phyloP scores from a whole-genome alignment of 2,113 vertebrate species.

The Oncorhynchus kisutch region DNA sequence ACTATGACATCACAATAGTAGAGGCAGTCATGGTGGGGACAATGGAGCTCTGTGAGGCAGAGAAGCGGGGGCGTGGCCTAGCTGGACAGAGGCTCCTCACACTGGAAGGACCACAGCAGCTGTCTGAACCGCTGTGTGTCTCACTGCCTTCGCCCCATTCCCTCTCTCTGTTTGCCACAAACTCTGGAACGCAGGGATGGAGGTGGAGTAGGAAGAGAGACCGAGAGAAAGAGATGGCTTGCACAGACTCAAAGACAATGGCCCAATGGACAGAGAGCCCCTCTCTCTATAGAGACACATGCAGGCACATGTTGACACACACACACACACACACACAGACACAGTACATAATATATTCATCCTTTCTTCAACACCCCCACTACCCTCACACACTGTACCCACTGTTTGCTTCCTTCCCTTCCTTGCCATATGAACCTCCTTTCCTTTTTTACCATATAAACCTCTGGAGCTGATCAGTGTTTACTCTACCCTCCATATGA shows the following conservation, averaged over 20 bases:
- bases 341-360: conserved; percentile 26
- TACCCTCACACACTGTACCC: not conserved
- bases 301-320: conserved; percentile 23
- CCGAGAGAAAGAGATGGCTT: conserved; percentile 48
- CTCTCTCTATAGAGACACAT: conserved; percentile 31
- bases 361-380: not conserved
- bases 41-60: conserved; percentile 69
- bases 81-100: conserved; percentile 68
- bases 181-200: conserved; percentile 63
- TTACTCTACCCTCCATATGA: conserved; percentile 22
- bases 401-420: conserved; percentile 1
- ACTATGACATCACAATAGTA: conserved; percentile 70
- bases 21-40: conserved; percentile 59
- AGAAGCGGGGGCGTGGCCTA: conserved; percentile 59
- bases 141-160: conserved; percentile 1
- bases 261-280: conserved; percentile 50
- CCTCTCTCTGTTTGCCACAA: conserved; percentile 29
- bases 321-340: conserved; percentile 15
- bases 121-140: conserved; percentile 51
- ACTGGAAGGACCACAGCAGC: conserved; percentile 57
- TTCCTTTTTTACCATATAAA: not conserved
- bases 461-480: conserved; percentile 1
- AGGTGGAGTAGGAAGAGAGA: conserved; percentile 73
- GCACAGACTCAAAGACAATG: conserved; percentile 61
- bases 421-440: not conserved